These are phyloP conservation scores for Pteronotus mesoamericanus DNA, from an alignment of 2,797 vertebrate genomes.

Conservation along the genomic window DNA sequence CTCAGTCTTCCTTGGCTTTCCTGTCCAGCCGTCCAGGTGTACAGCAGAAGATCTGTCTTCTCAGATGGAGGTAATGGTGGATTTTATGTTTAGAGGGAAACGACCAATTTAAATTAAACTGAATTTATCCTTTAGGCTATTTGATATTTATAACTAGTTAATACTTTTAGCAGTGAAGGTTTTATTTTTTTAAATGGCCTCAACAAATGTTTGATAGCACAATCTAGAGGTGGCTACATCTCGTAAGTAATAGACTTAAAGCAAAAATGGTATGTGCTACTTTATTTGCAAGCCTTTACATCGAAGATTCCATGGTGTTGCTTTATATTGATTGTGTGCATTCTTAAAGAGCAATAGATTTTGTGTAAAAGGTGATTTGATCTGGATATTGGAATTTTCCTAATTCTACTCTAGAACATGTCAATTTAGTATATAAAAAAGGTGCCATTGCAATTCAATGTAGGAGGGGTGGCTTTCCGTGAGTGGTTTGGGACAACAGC, in stretches of 20 bases:
- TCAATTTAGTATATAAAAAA: background rate
- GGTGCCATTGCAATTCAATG: background rate
- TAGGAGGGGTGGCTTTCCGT: background rate
- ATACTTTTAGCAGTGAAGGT: background rate
- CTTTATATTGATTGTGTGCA: background rate
- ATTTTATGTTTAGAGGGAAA: background rate
- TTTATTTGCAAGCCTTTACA: background rate
- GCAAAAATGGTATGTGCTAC: background rate
- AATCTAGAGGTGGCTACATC: background rate
- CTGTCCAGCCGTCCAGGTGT: background rate
- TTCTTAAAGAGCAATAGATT: slow-evolving; percentile 14
- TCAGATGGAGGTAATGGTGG: background rate
- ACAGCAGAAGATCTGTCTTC: background rate
- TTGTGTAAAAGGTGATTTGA: background rate
- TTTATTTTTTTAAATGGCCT: background rate
- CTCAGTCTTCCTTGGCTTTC: background rate
- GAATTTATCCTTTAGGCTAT: background rate
- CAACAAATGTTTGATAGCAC: background rate
- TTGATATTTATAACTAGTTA: slow-evolving; percentile 25
- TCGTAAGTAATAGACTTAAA: background rate
- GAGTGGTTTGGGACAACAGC: background rate
- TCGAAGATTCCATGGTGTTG: background rate
- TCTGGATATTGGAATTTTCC: background rate
- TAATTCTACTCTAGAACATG: background rate
- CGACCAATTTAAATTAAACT: background rate